Evolutionary conservation across 2,797 vertebrate genomes (phyloP).

Genomic region (Iguana delicatissima): DNA sequence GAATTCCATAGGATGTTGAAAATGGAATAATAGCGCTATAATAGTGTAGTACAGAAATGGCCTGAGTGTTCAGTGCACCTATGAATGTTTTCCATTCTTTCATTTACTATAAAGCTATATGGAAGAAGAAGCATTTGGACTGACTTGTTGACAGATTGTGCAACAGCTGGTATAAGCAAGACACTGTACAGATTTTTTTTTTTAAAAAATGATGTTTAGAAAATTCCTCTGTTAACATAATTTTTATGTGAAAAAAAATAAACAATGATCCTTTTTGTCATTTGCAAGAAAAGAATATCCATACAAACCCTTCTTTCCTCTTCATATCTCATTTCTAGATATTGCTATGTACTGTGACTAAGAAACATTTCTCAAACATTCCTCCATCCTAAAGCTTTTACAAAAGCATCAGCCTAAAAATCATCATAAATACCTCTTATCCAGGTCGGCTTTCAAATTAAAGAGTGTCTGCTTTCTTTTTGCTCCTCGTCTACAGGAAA

Average conservation of each 20-base stretch:
- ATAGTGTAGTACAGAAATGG: too few relatives aligned
- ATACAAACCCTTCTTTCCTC: not conserved
- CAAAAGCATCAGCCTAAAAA: not conserved
- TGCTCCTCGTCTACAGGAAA: not conserved
- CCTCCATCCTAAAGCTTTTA: not conserved
- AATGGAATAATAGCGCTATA: too few relatives aligned
- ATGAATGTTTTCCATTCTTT: not conserved
- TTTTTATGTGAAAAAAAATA: not conserved
- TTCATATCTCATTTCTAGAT: not conserved
- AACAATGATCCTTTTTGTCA: not conserved
- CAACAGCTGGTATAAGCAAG: not conserved
- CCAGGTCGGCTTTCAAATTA: not conserved
- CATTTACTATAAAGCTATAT: not conserved
- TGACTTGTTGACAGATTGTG: not conserved
- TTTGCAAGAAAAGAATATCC: conserved; percentile 6
- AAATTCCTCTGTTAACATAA: not conserved
- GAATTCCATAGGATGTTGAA: too few relatives aligned
- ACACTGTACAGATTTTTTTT: not conserved
- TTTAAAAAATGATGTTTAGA: not conserved
- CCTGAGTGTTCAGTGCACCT: not conserved
- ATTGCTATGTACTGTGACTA: not conserved
- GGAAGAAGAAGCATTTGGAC: not conserved
- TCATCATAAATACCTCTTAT: not conserved
- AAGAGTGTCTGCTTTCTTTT: not conserved
- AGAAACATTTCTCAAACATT: not conserved